Base-by-base conservation (phyloP, 1,140 invertebrate species). In the Stratiolaelaps scimitus region DNA sequence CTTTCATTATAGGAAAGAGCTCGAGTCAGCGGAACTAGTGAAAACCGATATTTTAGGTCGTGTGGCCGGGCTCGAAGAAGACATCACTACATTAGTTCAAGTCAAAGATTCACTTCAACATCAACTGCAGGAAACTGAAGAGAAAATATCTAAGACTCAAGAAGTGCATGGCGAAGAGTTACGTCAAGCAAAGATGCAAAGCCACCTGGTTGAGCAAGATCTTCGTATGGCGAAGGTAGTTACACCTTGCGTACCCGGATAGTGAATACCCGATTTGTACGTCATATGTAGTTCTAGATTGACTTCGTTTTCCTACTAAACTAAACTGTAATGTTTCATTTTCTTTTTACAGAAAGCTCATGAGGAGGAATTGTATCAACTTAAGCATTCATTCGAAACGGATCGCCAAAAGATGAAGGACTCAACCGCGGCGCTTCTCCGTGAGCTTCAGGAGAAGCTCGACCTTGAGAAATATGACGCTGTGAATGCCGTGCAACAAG, bases 361-460 rank as follows among this genome's bases (percentile, higher is more conserved):
- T 34, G 53, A 60, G 15, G 53, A 60, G 26, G 53, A 60, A 10
- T 34, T 17, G 1, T 17, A 20, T 34, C 17, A 26, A 17, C 34
- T 60, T 26, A 60, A 23, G 53, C 26, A 20, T 29, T 29, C 26
- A 29, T 60, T 26, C 53, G 53, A 60, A 23, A 6, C 17, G 2
- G 53, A 60, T 23, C 26, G 20, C 6, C 13, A 60, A 34, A 60
- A 26, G 23, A 26, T 60, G 13, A 26, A 34, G 6, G 26, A 26
- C 6, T 17, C 20, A 15, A 29, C 53, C n/a, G 23, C 53, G 2
- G 53, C 17, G 26, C 53, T 15, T 26, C 53, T 60, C 15, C 53
- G 23, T 34, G 53, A 60, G 13, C 15, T 60, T 23, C 53, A 60
- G 10, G 53, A 60, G 53, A 60, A 60, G 53, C 23, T 60, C 23